Evolutionary conservation across 1,140 invertebrate species (phyloP).

Genomic region (Uloborus diversus): DNA sequence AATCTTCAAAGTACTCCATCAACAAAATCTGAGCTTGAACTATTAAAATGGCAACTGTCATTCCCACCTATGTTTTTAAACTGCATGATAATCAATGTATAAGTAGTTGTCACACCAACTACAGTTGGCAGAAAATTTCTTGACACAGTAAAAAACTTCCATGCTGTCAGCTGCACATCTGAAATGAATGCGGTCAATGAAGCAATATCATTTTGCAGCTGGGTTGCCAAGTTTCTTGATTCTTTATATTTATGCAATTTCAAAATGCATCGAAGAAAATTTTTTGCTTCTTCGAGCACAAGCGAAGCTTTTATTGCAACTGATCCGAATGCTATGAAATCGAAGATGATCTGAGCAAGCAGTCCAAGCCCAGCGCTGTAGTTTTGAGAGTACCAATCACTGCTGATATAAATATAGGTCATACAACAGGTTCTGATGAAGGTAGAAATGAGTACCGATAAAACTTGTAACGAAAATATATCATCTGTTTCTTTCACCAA

Average conservation of each 20-base stretch:
- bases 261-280: neutral
- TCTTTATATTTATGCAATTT: neutral
- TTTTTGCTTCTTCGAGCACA: slow-evolving; percentile 22
- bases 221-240: no score
- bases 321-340: slow-evolving; percentile 37
- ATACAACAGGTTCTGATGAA: slow-evolving; percentile 18
- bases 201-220: neutral
- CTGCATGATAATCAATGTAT: slow-evolving; percentile 31
- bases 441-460: neutral
- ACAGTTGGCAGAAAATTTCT: slow-evolving; percentile 22
- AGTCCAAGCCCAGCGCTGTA: neutral
- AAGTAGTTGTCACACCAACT: slow-evolving; percentile 25
- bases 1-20: no score
- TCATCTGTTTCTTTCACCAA: slow-evolving; percentile 34
- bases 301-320: slow-evolving; percentile 19
- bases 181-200: neutral
- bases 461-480: slow-evolving; percentile 28
- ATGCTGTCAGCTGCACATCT: slow-evolving; percentile 24
- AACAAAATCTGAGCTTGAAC: no score
- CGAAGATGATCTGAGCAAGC: slow-evolving; percentile 9
- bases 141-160: slow-evolving; percentile 35
- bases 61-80: no score
- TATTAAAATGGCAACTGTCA: no score
- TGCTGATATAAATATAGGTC: slow-evolving; percentile 24
- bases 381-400: neutral